Evolutionary conservation across 2,888 invertebrate genomes (phyloP).

Genomic region (Macrosoma leucophasiata): DNA sequence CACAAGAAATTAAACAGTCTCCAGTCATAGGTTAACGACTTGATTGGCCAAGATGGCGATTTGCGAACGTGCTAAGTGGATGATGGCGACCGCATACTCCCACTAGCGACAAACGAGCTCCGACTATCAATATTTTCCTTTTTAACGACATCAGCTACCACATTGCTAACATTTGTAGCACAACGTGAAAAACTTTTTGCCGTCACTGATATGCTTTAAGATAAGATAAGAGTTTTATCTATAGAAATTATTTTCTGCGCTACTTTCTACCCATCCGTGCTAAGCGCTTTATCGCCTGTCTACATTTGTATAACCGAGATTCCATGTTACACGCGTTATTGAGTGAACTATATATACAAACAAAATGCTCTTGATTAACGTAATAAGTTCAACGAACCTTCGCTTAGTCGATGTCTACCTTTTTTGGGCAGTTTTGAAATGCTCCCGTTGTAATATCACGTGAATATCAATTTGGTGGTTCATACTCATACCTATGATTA

Average conservation of each 20-base stretch:
- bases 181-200: not conserved
- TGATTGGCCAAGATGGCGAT: slow-evolving; percentile 66
- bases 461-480: slow-evolving; percentile 30
- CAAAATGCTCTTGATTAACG: slow-evolving; percentile 30
- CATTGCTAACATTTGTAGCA: not conserved
- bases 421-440: slow-evolving; percentile 8
- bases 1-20: too few relatives aligned
- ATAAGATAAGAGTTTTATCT: slow-evolving; percentile 51
- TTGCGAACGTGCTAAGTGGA: slow-evolving; percentile 65
- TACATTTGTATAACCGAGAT: slow-evolving; percentile 62
- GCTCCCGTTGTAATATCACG: slow-evolving; percentile 18
- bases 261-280: slow-evolving; percentile 43
- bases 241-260: slow-evolving; percentile 38
- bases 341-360: slow-evolving; percentile 28
- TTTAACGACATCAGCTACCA: too few relatives aligned
- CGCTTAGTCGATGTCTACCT: slow-evolving; percentile 18
- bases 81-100: slow-evolving; percentile 53
- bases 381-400: slow-evolving; percentile 27
- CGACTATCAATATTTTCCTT: slow-evolving; percentile 27
- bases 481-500: slow-evolving; percentile 36
- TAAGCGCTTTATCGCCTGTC: slow-evolving; percentile 49
- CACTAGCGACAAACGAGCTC: slow-evolving; percentile 31
- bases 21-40: slow-evolving; percentile 60
- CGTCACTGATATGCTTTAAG: slow-evolving; percentile 19
- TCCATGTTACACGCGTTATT: slow-evolving; percentile 27